phyloP scores from a whole-genome alignment of 2,888 invertebrate genomes.

The Copidosoma aretas region DNA sequence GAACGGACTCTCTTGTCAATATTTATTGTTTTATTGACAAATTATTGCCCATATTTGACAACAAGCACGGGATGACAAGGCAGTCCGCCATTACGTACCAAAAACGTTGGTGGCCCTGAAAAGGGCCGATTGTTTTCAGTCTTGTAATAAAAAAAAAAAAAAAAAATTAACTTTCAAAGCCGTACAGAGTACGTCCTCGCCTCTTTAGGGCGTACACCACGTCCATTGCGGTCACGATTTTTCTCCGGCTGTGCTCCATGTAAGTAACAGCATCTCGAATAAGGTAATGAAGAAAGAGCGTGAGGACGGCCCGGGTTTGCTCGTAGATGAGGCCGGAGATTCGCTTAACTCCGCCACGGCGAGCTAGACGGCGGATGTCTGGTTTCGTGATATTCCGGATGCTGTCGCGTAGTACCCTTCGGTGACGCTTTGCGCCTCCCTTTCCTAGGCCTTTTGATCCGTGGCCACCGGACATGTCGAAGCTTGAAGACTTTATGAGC shows the following conservation, averaged over 20 bases:
- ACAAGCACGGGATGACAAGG: no score
- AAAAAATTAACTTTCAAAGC: background rate
- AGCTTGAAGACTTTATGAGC: no score
- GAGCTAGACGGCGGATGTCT: constrained; percentile 67
- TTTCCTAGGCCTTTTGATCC: constrained; percentile 70
- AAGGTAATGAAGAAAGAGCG: constrained; percentile 65
- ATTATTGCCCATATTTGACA: no score
- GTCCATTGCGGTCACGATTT: constrained; percentile 72
- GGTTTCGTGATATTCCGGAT: constrained; percentile 82
- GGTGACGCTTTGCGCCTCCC: constrained; percentile 82
- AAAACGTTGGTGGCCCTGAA: no score
- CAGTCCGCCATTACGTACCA: no score
- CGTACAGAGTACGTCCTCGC: constrained; percentile 64
- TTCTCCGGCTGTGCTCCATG: constrained; percentile 67
- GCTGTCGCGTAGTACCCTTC: constrained; percentile 78
- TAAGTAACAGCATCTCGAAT: constrained; percentile 71
- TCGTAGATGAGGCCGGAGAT: constrained; percentile 82
- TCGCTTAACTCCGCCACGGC: constrained; percentile 71
- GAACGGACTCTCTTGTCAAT: no score
- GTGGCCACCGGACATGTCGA: no score
- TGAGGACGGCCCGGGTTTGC: constrained; percentile 79
- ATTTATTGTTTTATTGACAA: no score
- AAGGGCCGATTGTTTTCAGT: no score
- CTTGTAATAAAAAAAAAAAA: no score
- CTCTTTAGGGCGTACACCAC: constrained; percentile 69